Base-by-base conservation (phyloP, 1,140 invertebrate genomes). In the Drosophila tani region DNA sequence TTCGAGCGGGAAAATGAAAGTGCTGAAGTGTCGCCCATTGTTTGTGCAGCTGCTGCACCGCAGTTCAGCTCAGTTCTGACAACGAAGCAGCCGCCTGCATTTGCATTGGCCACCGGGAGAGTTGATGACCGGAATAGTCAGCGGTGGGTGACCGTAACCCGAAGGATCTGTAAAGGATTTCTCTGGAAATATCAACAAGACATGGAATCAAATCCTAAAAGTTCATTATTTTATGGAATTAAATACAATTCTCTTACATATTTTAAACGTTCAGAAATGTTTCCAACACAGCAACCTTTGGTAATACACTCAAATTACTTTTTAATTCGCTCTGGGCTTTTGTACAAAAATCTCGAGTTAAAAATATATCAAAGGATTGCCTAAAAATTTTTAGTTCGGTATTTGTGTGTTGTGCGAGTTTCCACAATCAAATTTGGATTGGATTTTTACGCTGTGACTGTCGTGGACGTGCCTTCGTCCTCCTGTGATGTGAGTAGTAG, bases 1-100 rank as follows among this genome's bases (percentile, higher is more conserved):
- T 82, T 82, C 74, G 75, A 62, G 63, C 79, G 68, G 82, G 77
- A 85, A 86, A 87, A 82, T 86, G 80, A 83, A 87, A 88, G 77
- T 87, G 73, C 76, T 90, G 74, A 81, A 88, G 84, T 87, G 85
- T 84, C 80, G 75, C 53, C 85, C 78, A 87, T 87, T 87, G 84
- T 65, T 59, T 59, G 57, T 29, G 17, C 32, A 21, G 32, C 32
- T 21, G 32, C 53, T 40, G 53, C 53, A 21, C 19, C 38, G 14
- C 32, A 19, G 19, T 79, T 76, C 32, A 11, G 32, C 29, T 86
- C 65, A 11, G 63, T 32, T 29, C 45, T 56, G 76, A 82, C 79
- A 86, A 74, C 79, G 79, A 49, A 70, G 47, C 49, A 51, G 49
- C 32, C 35, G 69, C 46, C 35, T 38, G 46, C 56, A 53, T 38